Base-by-base conservation (phyloP, 2,113 vertebrate genomes). In the Podarcis muralis region DNA sequence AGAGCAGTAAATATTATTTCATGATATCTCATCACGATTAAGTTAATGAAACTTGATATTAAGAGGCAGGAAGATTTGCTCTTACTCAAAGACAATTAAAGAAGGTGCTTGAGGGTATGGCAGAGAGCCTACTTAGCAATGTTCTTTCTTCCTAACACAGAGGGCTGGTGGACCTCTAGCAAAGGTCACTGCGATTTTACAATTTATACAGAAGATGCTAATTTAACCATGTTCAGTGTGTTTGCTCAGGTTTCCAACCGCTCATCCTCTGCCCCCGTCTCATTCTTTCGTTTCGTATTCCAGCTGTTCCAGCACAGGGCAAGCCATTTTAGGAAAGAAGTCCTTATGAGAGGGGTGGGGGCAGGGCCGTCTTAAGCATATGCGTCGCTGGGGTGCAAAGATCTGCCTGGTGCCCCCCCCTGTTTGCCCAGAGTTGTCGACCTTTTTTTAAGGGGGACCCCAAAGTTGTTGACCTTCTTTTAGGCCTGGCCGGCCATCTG, bases 1-100 rank as follows among this genome's bases (percentile, higher is more conserved):
- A 95, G 93, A 95, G 91, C 90, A 80, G 94, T 96, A 96, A 96
- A 96, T 95, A 96, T 95, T 95, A 95, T 95, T 95, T 94, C 93
- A 91, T 72, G 95, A 89, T 94, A 95, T 88, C 87, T 75, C 92
- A 93, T 93, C 84, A 90, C 91, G 93, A 95, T 96, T 93, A 94
- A 94, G 89, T 95, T 95, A 94, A 96, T 96, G 93, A 95, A 95
- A 95, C 85, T 93, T 91, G 91, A 92, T 95, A 94, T 93, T 90
- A 95, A 94, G 94, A 95, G 90, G 92, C 89, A 87, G 91, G 86
- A 84, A 66, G 95, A 95, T 94, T 95, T 94, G 92, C 94, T 96
- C 92, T 94, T 93, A 95, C 91, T 93, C 25, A 72, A 92, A 95
- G 95, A 93, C 93, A 94, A 93, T 94, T 95, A 95, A 95, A 94